Percentiles rank a stretch among this genome's conserved stretches.
Evolutionary conservation across 2,888 invertebrate genomes (phyloP).

Genomic region (Tetheella fluctuosa): DNA sequence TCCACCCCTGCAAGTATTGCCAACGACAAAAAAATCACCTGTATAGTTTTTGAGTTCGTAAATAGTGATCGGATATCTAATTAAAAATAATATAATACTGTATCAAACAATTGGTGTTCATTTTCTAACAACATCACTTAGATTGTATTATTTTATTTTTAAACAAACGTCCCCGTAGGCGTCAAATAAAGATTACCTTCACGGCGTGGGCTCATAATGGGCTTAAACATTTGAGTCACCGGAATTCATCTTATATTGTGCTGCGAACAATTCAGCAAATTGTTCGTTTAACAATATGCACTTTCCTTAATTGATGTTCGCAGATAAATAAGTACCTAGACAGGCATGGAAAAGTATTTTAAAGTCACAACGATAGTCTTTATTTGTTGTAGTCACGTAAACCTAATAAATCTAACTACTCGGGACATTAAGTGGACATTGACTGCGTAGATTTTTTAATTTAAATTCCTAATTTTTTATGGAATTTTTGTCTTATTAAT

Average conservation of each 20-base stretch:
- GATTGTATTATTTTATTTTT: neutral
- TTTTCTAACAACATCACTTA: neutral
- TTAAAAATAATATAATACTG: neutral
- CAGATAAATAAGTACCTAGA: neutral
- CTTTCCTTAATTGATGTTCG: conserved; percentile 9
- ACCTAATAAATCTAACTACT: conserved; percentile 1
- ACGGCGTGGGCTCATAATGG: neutral
- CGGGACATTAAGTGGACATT: neutral
- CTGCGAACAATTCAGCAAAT: conserved; percentile 9
- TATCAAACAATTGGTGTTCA: neutral
- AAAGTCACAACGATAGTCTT: conserved; percentile 3
- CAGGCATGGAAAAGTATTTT: neutral
- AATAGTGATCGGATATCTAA: no score
- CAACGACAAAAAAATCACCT: no score
- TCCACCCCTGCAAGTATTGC: no score
- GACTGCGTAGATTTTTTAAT: neutral
- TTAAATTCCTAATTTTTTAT: neutral
- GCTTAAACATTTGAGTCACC: conserved; percentile 2
- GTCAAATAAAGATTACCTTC: conserved; percentile 14
- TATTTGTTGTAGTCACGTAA: conserved; percentile 1
- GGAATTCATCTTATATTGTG: conserved; percentile 7
- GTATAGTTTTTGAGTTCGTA: no score
- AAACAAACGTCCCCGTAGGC: neutral
- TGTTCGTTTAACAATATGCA: conserved; percentile 6
- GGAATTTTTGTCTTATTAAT: no score